phyloP scores from a whole-genome alignment of 2,113 vertebrate genomes.

The Neodon shergylaensis region DNA sequence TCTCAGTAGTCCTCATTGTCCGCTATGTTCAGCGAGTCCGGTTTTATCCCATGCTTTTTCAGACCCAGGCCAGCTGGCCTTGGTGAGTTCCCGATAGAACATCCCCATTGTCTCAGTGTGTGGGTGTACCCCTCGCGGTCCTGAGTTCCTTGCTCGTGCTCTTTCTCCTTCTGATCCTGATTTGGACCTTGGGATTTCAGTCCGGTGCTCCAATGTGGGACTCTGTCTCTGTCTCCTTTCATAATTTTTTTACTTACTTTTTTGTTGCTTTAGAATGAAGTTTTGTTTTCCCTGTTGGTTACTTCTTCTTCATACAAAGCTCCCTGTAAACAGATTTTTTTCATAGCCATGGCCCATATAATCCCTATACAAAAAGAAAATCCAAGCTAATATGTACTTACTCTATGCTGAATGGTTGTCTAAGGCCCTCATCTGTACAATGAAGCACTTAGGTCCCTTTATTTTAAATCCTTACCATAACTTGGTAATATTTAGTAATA shows the following conservation, averaged over 20 bases:
- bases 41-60: too few relatives aligned
- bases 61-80: too few relatives aligned
- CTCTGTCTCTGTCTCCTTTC: too few relatives aligned
- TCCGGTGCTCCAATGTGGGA: too few relatives aligned
- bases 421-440: background rate
- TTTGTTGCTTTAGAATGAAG: constrained; percentile 48
- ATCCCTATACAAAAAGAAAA: constrained; percentile 1
- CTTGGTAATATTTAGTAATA: background rate
- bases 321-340: background rate
- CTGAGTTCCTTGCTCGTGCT: too few relatives aligned
- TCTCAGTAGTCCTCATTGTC: too few relatives aligned
- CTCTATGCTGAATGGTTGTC: background rate
- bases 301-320: constrained; percentile 21
- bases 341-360: background rate
- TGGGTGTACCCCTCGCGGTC: too few relatives aligned
- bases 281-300: background rate
- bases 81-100: too few relatives aligned
- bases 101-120: too few relatives aligned
- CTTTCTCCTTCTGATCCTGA: too few relatives aligned
- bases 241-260: background rate
- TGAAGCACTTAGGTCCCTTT: background rate
- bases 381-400: constrained; percentile 6
- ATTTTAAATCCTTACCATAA: background rate
- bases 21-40: too few relatives aligned
- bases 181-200: too few relatives aligned